Base-by-base conservation (phyloP, 2,113 vertebrate species). In the Perca flavescens region DNA sequence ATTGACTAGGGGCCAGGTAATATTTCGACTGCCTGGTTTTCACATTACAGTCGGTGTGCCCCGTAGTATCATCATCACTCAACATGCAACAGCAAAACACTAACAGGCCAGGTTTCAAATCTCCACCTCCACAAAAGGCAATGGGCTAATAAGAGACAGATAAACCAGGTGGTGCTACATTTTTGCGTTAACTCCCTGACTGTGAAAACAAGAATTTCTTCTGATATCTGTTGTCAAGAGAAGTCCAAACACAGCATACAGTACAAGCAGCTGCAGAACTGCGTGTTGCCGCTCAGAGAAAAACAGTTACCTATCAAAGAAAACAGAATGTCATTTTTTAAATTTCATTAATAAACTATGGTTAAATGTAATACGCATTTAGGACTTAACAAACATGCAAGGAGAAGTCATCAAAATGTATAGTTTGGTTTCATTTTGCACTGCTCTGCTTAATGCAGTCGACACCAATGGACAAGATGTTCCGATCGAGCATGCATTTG, bases 391-490 rank as follows among this genome's bases (percentile, higher is more conserved):
- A 31, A 58, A 54, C 2, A 57, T 9, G 14, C 4, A 78, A 5
- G 3, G 6, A 49, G 0, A 10, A 53, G 22, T 52, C 1, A 36
- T 47, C 64, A 1, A 61, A 71, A 80, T 40, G 25, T 54, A 7
- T 6, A 34, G 5, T 65, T 52, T 34, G 31, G 14, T 16, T 31
- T n/a, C 0, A 28, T 65, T 49, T 67, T 63, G 31, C 28, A 25
- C 31, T 16, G 19, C 17, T 53, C 19, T 53, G 13, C 12, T 68
- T 19, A 64, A 11, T 28, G 5, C 50, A 74, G 19, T 54, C 57
- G 21, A 13, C 34, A 64, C 36, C 79, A 71, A 75, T 16, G 73
- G 70, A 57, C 82, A 50, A 71, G 14, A 70, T 77, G 73, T 66
- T 81, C 64, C 34, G 21, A 28, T 1, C 13, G 28, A 73, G 16